Evolutionary conservation across 1,140 invertebrate genomes (phyloP).

Genomic region (Globodera ellingtonae): DNA sequence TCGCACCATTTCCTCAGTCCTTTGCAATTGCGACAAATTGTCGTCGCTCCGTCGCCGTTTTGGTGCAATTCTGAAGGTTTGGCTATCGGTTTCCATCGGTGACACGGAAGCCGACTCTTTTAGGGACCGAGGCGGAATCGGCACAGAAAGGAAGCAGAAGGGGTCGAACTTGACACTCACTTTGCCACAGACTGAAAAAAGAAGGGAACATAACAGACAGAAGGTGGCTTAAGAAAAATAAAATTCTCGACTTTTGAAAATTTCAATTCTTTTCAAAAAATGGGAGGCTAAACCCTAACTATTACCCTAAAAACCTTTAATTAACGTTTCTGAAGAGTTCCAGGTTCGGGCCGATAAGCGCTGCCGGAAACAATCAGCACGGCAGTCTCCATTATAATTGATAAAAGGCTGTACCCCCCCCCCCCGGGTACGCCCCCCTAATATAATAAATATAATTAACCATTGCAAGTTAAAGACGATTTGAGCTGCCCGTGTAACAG

Average conservation of each 20-base stretch:
- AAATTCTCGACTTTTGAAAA: too few species aligned
- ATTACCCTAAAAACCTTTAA: too few species aligned
- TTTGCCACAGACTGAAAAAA: conserved; percentile 18
- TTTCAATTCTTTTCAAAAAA: too few species aligned
- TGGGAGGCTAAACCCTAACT: too few species aligned
- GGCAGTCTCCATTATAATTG: too few species aligned
- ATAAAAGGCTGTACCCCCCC: too few species aligned
- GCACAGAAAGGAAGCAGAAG: conserved; percentile 32
- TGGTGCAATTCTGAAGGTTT: background rate
- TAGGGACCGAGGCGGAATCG: conserved; percentile 17
- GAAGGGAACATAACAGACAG: too few species aligned
- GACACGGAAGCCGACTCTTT: background rate
- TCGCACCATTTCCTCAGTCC: background rate
- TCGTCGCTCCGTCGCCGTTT: background rate
- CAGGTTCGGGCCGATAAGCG: too few species aligned
- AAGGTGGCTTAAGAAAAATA: too few species aligned
- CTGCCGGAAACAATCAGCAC: too few species aligned
- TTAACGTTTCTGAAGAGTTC: too few species aligned
- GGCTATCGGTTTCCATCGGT: background rate
- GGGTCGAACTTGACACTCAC: conserved; percentile 25
- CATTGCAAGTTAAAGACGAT: conserved; percentile 10
- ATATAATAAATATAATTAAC: background rate
- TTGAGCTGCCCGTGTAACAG: conserved; percentile 32
- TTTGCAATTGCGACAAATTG: background rate
- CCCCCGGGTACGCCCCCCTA: too few species aligned